Conservation (phyloP, 2,888 invertebrate genomes). For the Phrixothrix hirtus region DNA sequence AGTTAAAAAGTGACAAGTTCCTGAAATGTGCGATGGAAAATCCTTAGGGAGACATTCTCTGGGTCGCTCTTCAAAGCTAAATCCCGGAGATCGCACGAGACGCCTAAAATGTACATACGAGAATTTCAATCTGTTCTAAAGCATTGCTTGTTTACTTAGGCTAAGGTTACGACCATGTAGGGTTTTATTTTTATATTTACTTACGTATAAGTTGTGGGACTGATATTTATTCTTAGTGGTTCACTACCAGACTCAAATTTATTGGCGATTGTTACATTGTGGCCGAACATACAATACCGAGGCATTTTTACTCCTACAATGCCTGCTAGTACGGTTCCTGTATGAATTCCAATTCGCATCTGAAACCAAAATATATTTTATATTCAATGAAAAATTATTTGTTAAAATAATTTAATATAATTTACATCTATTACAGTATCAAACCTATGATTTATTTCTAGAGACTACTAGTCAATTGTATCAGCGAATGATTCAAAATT, state of each 20-base stretch:
- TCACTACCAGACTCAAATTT: constrained; percentile 95
- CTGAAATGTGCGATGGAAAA: constrained; percentile 76
- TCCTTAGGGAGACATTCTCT: constrained; percentile 81
- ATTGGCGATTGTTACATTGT: constrained; percentile 93
- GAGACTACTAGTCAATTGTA: too few relatives aligned
- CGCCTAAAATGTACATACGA: constrained; percentile 60
- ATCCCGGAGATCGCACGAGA: constrained; percentile 75
- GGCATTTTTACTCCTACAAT: constrained; percentile 94
- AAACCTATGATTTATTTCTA: too few relatives aligned
- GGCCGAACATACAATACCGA: constrained; percentile 92
- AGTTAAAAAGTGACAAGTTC: constrained; percentile 85
- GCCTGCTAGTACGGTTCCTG: constrained; percentile 90
- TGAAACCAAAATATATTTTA: constrained; percentile 50
- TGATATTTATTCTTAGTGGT: constrained; percentile 87
- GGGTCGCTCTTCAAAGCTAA: constrained; percentile 75
- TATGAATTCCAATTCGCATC: constrained; percentile 96
- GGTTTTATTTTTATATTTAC: constrained; percentile 47
- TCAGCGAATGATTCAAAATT: too few relatives aligned
- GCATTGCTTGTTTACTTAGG: constrained; percentile 12
- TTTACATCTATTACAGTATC: too few relatives aligned
- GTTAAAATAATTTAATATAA: too few relatives aligned
- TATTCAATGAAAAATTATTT: not conserved
- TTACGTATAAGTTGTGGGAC: constrained; percentile 91
- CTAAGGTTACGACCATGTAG: constrained; percentile 4
- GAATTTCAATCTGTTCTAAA: constrained; percentile 9